Conservation (phyloP, 92 coral and sea anemone genomes). For the Porites cylindrica region DNA sequence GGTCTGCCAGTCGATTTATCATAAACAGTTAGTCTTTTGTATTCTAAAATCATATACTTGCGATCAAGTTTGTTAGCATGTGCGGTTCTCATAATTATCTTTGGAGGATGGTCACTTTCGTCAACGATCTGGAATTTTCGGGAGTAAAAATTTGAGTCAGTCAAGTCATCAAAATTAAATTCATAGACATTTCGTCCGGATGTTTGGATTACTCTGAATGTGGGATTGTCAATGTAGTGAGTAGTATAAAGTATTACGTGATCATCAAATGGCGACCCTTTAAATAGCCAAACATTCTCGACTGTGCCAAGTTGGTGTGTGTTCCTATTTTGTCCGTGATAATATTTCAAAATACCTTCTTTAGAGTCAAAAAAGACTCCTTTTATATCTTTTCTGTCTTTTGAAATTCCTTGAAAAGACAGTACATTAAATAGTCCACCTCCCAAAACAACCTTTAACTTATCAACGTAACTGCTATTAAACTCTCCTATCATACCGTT, state of each 20-base stretch:
- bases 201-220: not conserved
- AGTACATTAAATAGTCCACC: not conserved
- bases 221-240: not conserved
- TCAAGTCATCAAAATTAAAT: conserved; percentile 7
- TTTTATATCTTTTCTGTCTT: not conserved
- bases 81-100: not conserved
- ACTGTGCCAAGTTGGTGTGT: conserved; percentile 18
- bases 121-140: not conserved
- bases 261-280: conserved; percentile 21
- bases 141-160: not conserved
- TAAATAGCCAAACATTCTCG: not conserved
- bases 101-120: conserved; percentile 1
- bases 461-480: not conserved
- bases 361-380: conserved; percentile 4
- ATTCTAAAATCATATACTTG: not conserved
- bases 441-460: not conserved
- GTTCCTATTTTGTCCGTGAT: conserved; percentile 11
- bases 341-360: not conserved
- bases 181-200: conserved; percentile 1
- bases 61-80: not conserved
- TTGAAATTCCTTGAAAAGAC: conserved; percentile 12
- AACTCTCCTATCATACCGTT: not conserved
- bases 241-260: not conserved
- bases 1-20: not conserved
- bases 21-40: not conserved